These are phyloP conservation scores for Limnodromus scolopaceus DNA, from an alignment of 2,797 vertebrate species.

Conservation along the genomic window DNA sequence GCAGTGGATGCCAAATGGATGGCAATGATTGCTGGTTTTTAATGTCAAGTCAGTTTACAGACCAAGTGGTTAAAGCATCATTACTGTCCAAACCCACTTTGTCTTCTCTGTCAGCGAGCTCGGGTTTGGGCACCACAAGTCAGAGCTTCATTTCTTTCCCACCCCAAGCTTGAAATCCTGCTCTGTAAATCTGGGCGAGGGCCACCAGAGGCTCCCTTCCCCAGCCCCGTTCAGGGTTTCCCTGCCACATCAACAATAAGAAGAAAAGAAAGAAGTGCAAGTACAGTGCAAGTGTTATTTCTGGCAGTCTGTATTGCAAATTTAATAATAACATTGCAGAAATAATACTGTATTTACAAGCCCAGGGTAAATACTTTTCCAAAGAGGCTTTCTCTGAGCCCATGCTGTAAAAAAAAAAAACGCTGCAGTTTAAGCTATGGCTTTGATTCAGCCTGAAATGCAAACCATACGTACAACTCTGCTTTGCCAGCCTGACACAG, in stretches of 20 bases:
- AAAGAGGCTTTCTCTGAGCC: neutral
- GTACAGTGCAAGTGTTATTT: neutral
- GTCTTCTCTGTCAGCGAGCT: neutral
- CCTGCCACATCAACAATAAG: conserved; percentile 38
- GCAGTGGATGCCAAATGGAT: neutral
- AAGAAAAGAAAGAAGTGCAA: neutral
- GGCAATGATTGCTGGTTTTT: neutral
- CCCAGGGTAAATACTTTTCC: neutral
- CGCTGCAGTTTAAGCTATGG: neutral
- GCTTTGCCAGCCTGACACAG: neutral
- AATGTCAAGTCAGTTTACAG: neutral
- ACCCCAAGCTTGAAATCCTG: neutral
- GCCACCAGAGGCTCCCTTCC: neutral
- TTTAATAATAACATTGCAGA: neutral
- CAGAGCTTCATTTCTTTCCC: neutral
- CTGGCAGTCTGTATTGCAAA: neutral
- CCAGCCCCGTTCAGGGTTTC: neutral
- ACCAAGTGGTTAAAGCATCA: neutral
- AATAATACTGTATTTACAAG: neutral
- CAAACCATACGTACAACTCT: conserved; percentile 31
- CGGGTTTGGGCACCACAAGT: neutral
- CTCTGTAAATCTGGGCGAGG: neutral
- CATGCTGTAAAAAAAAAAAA: neutral
- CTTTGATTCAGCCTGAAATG: conserved; percentile 5
- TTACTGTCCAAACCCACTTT: neutral